Evolutionary conservation across 1,140 invertebrate species (phyloP).

Genomic region (Scaptomyza pallida): DNA sequence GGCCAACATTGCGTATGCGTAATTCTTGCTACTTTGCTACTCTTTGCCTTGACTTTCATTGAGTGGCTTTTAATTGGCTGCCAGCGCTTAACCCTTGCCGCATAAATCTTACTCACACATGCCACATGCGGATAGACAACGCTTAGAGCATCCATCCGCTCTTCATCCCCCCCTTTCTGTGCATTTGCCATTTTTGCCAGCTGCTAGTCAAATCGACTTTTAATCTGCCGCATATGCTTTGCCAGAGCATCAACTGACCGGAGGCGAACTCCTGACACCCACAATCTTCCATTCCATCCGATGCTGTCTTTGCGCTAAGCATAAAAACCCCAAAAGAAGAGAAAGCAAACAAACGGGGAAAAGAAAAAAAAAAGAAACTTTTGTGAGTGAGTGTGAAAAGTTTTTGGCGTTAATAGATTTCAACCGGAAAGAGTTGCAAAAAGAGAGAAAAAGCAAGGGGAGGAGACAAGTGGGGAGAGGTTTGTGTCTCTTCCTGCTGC

Average conservation of each 20-base stretch:
- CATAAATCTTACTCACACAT: slow-evolving; percentile 60
- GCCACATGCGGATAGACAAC: slow-evolving; percentile 11
- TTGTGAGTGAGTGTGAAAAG: not conserved
- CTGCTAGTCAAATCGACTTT: slow-evolving; percentile 76
- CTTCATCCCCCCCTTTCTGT: slow-evolving; percentile 11
- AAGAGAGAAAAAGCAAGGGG: not conserved
- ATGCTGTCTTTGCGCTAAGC: not conserved
- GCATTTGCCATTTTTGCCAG: slow-evolving; percentile 26
- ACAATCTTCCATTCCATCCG: not conserved
- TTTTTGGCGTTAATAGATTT: slow-evolving; percentile 11
- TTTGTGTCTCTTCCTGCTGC: not conserved
- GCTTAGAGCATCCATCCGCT: slow-evolving; percentile 18
- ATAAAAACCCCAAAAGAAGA: not conserved
- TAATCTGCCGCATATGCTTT: slow-evolving; percentile 73
- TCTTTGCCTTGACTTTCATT: slow-evolving; percentile 63
- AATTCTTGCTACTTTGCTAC: slow-evolving; percentile 38
- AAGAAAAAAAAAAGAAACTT: not conserved
- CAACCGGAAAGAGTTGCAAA: not conserved
- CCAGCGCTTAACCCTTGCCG: slow-evolving; percentile 52
- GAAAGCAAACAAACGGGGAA: not conserved
- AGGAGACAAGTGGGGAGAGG: not conserved
- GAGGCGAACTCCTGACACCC: not conserved
- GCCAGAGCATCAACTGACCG: slow-evolving; percentile 56
- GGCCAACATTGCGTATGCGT: slow-evolving; percentile 74
- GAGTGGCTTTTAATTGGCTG: slow-evolving; percentile 78